Base-by-base conservation (phyloP, 2,888 invertebrate species). In the Platycheirus rosarum region DNA sequence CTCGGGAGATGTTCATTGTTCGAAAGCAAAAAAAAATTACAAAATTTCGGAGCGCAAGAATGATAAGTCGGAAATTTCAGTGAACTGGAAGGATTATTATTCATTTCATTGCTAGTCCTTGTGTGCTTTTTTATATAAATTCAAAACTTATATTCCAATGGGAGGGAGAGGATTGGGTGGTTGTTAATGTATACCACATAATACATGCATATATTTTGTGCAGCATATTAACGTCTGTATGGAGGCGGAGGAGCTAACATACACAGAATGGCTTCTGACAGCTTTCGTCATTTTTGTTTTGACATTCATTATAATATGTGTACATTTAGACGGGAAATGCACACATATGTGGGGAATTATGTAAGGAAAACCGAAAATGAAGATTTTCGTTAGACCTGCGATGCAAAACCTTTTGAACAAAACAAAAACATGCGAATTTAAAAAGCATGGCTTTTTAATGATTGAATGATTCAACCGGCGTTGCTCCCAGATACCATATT, bases 81-180 rank as follows among this genome's bases (percentile, higher is more conserved):
- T 66, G 49, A 60, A 62, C 35, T 37, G 46, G 53, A 73, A 73
- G 55, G 62, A 11, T 73, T 63, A 51, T 51, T 73, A 60, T 68
- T 62, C 66, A 51, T 71, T 73, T 46, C 37, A 44, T 13, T 37
- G 77, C 75, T 70, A 80, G 70, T 29, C 20, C 13, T 32, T 1
- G 35, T 29, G 51, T 37, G 32, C 14, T 46, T 66, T 37, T 62
- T 68, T 46, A 13, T 9, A 9, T n/a, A 40, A n/a, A 40, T 40
- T 40, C 37, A 8, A 26, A 57, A 37, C 37, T 55, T 55, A 20
- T 53, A 26, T 57, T 40, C 23, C 9, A 14, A 57, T 14, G 26
- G 9, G 14, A 20, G 16, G 23, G 0, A 37, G 37, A 37, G 13
- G 20, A n/a, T n/a, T n/a, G 9, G 55, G 35, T 13, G 37, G 55